These are phyloP conservation scores for Pelmatolapia mariae DNA, from an alignment of 2,113 vertebrate species.

Conservation along the genomic window DNA sequence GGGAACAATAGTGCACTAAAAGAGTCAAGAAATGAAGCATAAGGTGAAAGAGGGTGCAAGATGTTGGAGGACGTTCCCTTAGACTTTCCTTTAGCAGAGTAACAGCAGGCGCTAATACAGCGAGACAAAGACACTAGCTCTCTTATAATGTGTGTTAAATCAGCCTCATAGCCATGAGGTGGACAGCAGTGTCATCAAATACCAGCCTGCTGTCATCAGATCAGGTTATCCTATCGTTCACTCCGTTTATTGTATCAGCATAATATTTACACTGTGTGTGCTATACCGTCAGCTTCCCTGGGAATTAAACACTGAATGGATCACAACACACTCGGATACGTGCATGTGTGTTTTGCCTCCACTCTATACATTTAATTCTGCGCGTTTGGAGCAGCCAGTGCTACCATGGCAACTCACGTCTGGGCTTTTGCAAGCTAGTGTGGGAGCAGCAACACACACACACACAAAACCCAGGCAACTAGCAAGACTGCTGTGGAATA, in stretches of 20 bases:
- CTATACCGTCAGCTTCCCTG: background rate
- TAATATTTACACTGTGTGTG: background rate
- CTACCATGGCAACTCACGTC: slow-evolving; percentile 63
- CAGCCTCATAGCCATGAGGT: slow-evolving; percentile 3
- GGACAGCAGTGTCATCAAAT: background rate
- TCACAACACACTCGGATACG: background rate
- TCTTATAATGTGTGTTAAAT: slow-evolving; percentile 20
- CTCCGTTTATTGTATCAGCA: background rate
- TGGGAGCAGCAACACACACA: slow-evolving; percentile 27
- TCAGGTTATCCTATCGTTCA: background rate
- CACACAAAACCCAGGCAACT: slow-evolving; percentile 27
- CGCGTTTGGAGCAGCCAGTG: slow-evolving; percentile 27
- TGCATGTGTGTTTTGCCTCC: background rate
- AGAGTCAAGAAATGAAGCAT: background rate
- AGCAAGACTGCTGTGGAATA: slow-evolving; percentile 56
- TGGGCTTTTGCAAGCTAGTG: slow-evolving; percentile 32
- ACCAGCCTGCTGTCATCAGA: background rate
- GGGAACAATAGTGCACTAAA: background rate
- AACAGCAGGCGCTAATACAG: slow-evolving; percentile 18
- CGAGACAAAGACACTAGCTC: background rate
- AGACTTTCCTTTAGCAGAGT: background rate
- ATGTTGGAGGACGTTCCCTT: background rate
- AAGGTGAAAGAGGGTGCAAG: background rate
- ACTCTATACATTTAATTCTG: slow-evolving; percentile 40
- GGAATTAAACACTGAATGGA: background rate